Conservation (phyloP, 2,888 invertebrate genomes). For the Lithophane leautieri region DNA sequence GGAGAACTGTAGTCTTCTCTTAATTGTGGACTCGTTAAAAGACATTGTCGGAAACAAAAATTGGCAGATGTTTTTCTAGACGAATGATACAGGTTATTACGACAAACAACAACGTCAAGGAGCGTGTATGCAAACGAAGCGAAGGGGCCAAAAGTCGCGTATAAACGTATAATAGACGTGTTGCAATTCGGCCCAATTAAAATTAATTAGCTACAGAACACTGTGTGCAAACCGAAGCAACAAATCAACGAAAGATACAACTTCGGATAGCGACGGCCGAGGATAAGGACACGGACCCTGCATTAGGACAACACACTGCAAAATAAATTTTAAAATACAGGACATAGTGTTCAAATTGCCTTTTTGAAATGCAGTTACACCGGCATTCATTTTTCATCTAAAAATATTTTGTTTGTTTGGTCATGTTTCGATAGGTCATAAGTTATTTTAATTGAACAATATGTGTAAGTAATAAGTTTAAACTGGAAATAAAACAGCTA, state of each 20-base stretch:
- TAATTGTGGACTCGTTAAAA: slow-evolving; percentile 32
- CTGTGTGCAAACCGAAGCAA: slow-evolving; percentile 84
- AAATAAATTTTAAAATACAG: slow-evolving; percentile 70
- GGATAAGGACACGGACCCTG: slow-evolving; percentile 78
- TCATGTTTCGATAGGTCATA: slow-evolving; percentile 42
- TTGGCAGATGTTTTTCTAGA: slow-evolving; percentile 57
- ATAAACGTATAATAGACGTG: slow-evolving; percentile 77
- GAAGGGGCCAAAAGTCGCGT: slow-evolving; percentile 74
- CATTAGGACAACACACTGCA: slow-evolving; percentile 66
- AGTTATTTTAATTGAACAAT: slow-evolving; percentile 41
- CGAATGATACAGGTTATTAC: slow-evolving; percentile 47
- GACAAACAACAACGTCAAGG: slow-evolving; percentile 44
- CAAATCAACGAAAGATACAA: slow-evolving; percentile 87
- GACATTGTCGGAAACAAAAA: slow-evolving; percentile 19
- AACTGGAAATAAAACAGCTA: slow-evolving; percentile 16
- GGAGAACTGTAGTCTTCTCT: slow-evolving; percentile 9
- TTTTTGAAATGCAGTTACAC: slow-evolving; percentile 3
- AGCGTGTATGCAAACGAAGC: slow-evolving; percentile 62
- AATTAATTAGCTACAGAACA: slow-evolving; percentile 89
- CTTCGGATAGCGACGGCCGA: slow-evolving; percentile 79
- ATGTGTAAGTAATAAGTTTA: slow-evolving; percentile 19
- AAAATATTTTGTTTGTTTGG: slow-evolving; percentile 46
- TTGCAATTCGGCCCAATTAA: slow-evolving; percentile 85
- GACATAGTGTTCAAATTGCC: slow-evolving; percentile 67
- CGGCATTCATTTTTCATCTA: slow-evolving; percentile 44